Evolutionary conservation across 1,140 invertebrate genomes (phyloP).

Genomic region (Metaphire vulgaris): DNA sequence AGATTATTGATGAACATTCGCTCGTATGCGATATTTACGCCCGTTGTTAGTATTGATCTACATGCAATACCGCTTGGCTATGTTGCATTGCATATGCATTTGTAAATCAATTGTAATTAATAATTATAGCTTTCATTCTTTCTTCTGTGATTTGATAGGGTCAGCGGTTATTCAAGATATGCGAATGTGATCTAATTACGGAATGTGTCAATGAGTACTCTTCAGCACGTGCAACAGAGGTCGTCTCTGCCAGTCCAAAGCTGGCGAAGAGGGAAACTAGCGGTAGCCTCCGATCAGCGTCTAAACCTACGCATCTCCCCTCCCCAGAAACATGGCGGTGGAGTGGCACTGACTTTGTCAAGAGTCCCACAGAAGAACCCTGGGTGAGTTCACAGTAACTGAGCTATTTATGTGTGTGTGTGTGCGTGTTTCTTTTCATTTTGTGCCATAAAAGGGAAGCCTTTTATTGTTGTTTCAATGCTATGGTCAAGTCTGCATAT

Average conservation of each 20-base stretch:
- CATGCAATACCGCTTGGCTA: too few relatives aligned
- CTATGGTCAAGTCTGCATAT: too few relatives aligned
- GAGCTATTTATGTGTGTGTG: too few relatives aligned
- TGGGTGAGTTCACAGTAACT: too few relatives aligned
- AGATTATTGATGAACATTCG: too few relatives aligned
- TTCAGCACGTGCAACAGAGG: conserved; percentile 6
- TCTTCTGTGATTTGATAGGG: neutral
- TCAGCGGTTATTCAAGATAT: neutral
- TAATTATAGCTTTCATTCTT: too few relatives aligned
- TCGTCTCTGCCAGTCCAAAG: neutral
- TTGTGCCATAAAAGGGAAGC: neutral
- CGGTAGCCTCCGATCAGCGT: neutral
- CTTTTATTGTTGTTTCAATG: neutral
- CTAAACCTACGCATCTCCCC: conserved; percentile 51
- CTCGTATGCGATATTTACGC: too few relatives aligned
- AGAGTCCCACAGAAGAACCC: conserved; percentile 59
- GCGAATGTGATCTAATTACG: neutral
- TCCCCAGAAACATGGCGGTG: conserved; percentile 56
- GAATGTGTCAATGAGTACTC: neutral
- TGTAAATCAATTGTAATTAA: too few relatives aligned
- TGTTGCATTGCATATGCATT: too few relatives aligned
- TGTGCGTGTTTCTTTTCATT: neutral
- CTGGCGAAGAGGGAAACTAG: neutral
- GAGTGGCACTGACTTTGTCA: conserved; percentile 45
- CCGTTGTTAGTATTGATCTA: too few relatives aligned